phyloP scores from a whole-genome alignment of 2,888 invertebrate genomes.

The Horisme vitalbata region DNA sequence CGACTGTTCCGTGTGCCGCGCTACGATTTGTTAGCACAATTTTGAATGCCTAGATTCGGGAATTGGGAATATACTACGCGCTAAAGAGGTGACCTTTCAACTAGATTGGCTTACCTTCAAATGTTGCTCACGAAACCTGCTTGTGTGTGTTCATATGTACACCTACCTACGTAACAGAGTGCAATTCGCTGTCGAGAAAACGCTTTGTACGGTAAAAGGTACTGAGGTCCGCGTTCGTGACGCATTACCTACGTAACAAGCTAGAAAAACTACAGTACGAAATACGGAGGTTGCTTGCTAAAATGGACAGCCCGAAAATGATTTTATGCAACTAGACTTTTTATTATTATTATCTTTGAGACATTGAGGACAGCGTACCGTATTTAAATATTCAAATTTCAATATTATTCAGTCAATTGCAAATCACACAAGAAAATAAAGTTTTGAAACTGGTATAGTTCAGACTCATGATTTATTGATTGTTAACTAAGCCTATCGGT shows the following conservation, averaged over 20 bases:
- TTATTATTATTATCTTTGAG: too few species aligned
- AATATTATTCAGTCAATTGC: too few species aligned
- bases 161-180: slow-evolving; percentile 28
- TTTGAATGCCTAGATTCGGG: slow-evolving; percentile 30
- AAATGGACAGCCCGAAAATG: too few species aligned
- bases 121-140: slow-evolving; percentile 38
- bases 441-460: too few species aligned
- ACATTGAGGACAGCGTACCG: too few species aligned
- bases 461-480: too few species aligned
- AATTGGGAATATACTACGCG: slow-evolving; percentile 18
- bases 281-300: too few species aligned
- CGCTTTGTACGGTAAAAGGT: slow-evolving; percentile 37
- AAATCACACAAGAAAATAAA: too few species aligned
- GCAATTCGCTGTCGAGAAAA: slow-evolving; percentile 40
- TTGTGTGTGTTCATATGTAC: slow-evolving; percentile 33
- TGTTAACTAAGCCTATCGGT: slow-evolving; percentile 16
- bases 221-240: slow-evolving; percentile 39
- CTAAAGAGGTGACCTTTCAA: slow-evolving; percentile 34
- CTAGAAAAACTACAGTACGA: too few species aligned
- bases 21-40: slow-evolving; percentile 40
- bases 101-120: slow-evolving; percentile 45
- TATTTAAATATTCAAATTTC: too few species aligned
- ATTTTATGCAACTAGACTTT: too few species aligned
- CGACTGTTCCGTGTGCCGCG: slow-evolving; percentile 44
- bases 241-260: slow-evolving; percentile 33